Conservation (phyloP, 2,113 vertebrate species). For the Rhinoderma darwinii region DNA sequence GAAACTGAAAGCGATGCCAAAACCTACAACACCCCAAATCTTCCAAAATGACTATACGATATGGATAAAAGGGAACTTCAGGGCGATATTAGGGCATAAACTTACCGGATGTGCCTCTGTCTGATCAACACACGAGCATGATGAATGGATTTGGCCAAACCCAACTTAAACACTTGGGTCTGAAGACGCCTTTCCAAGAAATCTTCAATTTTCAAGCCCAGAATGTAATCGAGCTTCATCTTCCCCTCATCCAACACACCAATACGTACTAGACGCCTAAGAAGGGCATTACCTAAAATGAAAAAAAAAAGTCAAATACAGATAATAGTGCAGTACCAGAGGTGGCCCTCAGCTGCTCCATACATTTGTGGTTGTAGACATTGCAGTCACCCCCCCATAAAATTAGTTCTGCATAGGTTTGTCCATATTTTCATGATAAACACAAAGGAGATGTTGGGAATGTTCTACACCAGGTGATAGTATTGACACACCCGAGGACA, state of each 20-base stretch:
- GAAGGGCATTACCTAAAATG: constrained; percentile 83
- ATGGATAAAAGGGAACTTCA: too few species aligned
- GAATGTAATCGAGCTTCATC: constrained; percentile 95
- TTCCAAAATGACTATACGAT: too few species aligned
- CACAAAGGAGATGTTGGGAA: too few species aligned
- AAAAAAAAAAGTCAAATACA: neutral
- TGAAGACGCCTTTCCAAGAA: constrained; percentile 91
- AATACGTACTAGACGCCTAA: constrained; percentile 87
- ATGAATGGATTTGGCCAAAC: constrained; percentile 91
- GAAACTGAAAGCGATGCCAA: too few species aligned
- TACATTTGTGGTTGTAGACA: neutral
- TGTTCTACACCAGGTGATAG: too few species aligned
- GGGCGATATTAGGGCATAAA: neutral
- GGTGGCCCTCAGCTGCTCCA: neutral
- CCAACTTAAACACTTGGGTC: constrained; percentile 93
- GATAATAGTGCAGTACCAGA: neutral
- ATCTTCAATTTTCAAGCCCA: constrained; percentile 92
- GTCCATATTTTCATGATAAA: too few species aligned
- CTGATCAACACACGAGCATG: constrained; percentile 91
- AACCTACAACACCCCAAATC: too few species aligned
- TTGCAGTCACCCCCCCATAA: too few species aligned
- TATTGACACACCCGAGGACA: too few species aligned
- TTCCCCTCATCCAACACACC: constrained; percentile 92
- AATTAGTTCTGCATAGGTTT: too few species aligned
- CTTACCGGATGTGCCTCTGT: constrained; percentile 92